Percentiles rank a stretch among this genome's conserved stretches.
Conservation (phyloP, 2,113 vertebrate species). For the Lophius piscatorius region DNA sequence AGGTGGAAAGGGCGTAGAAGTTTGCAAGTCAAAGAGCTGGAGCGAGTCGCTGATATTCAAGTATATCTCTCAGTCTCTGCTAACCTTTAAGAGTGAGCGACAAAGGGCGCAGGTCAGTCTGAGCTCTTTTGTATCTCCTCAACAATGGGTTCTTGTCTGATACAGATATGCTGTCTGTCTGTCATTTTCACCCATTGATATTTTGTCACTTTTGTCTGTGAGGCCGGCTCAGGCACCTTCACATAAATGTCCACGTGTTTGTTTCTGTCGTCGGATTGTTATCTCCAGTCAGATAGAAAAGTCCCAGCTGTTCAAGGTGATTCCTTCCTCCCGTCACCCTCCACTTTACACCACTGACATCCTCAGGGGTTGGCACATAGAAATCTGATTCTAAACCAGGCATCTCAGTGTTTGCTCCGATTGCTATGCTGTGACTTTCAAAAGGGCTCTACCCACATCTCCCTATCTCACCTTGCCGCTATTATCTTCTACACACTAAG, state of each 20-base stretch:
- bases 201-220: slow-evolving; percentile 63
- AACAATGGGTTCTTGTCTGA: slow-evolving; percentile 69
- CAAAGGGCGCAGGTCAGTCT: slow-evolving; percentile 46
- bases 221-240: slow-evolving; percentile 9
- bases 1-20: slow-evolving; percentile 49
- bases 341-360: slow-evolving; percentile 58
- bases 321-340: slow-evolving; percentile 54
- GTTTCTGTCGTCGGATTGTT: slow-evolving; percentile 61
- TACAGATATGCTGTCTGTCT: slow-evolving; percentile 66
- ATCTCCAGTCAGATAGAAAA: slow-evolving; percentile 69
- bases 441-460: slow-evolving; percentile 35
- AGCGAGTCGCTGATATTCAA: slow-evolving; percentile 47
- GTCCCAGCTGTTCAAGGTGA: slow-evolving; percentile 48
- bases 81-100: slow-evolving; percentile 36
- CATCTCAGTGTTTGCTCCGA: slow-evolving; percentile 36
- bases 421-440: slow-evolving; percentile 38
- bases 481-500: slow-evolving; percentile 13
- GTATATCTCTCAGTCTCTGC: slow-evolving; percentile 57
- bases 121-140: slow-evolving; percentile 50
- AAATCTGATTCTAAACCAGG: slow-evolving; percentile 59
- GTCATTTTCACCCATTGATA: slow-evolving; percentile 66
- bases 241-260: slow-evolving; percentile 34
- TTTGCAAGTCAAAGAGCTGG: slow-evolving; percentile 53
- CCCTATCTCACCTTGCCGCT: neutral
- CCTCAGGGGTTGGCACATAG: slow-evolving; percentile 71